These are phyloP conservation scores for Origma solitaria DNA, from an alignment of 2,113 vertebrate genomes.

Conservation along the genomic window DNA sequence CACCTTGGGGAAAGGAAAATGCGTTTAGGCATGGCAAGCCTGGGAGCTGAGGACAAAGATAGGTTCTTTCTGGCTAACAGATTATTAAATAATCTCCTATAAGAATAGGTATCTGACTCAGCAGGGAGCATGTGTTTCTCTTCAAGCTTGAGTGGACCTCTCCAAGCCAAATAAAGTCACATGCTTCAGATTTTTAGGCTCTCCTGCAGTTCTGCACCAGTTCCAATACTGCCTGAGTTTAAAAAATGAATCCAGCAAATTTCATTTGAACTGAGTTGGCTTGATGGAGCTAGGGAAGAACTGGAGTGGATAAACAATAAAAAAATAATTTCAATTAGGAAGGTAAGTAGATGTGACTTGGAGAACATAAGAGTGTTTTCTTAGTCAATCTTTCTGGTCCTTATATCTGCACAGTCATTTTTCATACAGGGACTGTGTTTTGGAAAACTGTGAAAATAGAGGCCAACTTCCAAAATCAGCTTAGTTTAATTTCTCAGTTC, in stretches of 20 bases:
- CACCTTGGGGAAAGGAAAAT: conserved; percentile 61
- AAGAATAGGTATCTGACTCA: not conserved
- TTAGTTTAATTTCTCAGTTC: not conserved
- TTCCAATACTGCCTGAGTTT: not conserved
- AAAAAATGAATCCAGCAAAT: not conserved
- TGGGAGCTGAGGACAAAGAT: not conserved
- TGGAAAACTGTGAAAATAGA: not conserved
- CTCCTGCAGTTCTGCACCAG: not conserved
- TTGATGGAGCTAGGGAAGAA: not conserved
- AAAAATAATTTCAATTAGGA: not conserved
- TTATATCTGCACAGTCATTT: not conserved
- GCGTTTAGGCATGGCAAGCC: not conserved
- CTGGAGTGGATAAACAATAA: not conserved
- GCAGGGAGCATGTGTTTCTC: not conserved
- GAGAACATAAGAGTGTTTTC: not conserved
- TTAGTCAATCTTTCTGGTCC: not conserved
- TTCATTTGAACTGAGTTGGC: not conserved
- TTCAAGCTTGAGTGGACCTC: not conserved
- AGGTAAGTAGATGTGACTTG: not conserved
- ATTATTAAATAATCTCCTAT: not conserved
- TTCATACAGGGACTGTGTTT: not conserved
- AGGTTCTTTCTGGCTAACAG: not conserved
- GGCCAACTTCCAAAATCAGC: not conserved
- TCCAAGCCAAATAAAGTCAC: not conserved
- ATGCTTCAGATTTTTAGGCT: not conserved